Evolutionary conservation across 2,888 invertebrate genomes (phyloP), one percentile per base, ranked within the genome.

Genomic region (Drosophila diplacantha): DNA sequence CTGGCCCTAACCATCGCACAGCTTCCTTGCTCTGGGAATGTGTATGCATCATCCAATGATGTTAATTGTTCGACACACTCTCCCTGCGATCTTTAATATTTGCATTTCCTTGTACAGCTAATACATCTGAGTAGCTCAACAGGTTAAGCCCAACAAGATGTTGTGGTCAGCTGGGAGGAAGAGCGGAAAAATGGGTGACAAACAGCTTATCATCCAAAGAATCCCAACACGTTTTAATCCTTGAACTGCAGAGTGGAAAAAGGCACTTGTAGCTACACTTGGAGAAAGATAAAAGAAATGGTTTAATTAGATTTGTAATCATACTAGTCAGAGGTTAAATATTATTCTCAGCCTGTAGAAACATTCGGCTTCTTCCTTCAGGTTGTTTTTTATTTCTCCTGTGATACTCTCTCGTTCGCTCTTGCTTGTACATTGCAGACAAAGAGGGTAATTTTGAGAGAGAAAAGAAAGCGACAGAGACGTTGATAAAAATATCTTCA

Each of bases 51-150:
- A 53, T 64, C 26, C 26, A 31, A 41, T 67, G 46, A 51, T 62
- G 39, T 72, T 78, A 78, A 78, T 78, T 80, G 74, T 67, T 69
- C 70, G 72, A 69, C 74, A 72, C 67, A 67, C 72, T 65, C 76
- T 65, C 32, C 52, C 65, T 53, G 59, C 24, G 69, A 66, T 64
- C 76, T 66, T 80, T 79, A 82, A 72, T 75, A 76, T 69, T 79
- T 79, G 53, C 53, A 66, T 53, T 68, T 70, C 56, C 63, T 57
- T 55, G 65, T 43, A 34, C 44, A 22, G 29, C 50, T 39, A 57
- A 57, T 56, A 51, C 26, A 66, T 39, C 37, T 22, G 50, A 41
- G 20, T 34, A 18, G 37, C 55, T 49, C 66, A 64, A 65, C 49
- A 65, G 65, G 65, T 54, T 49, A 53, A 65, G 53, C n/a, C 20